Conservation (phyloP, 2,113 vertebrate species). For the Cyphomyrus plagiostoma region DNA sequence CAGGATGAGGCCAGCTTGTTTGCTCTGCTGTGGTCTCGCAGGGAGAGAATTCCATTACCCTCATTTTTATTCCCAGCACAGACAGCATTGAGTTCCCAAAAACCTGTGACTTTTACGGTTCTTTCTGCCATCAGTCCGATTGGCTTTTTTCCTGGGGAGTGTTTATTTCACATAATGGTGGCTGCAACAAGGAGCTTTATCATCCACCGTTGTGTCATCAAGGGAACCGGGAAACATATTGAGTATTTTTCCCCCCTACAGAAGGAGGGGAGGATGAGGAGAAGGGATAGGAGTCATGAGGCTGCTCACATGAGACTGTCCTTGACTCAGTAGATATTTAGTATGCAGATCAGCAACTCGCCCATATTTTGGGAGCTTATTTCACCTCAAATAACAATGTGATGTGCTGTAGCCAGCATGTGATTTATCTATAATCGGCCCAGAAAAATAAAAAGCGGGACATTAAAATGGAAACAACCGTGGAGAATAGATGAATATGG, state of each 20-base stretch:
- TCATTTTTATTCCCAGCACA: slow-evolving; percentile 34
- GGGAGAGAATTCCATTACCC: slow-evolving; percentile 37
- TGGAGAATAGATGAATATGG: background rate
- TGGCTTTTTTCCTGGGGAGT: slow-evolving; percentile 33
- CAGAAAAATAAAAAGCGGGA: background rate
- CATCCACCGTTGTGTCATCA: slow-evolving; percentile 33
- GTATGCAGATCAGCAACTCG: background rate
- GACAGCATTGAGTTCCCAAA: slow-evolving; percentile 32
- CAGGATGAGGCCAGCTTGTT: background rate
- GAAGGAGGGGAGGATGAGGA: background rate
- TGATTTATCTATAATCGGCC: background rate
- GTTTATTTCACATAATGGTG: slow-evolving; percentile 43
- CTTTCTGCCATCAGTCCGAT: slow-evolving; percentile 26
- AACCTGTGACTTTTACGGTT: slow-evolving; percentile 35
- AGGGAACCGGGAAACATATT: slow-evolving; percentile 7
- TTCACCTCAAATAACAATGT: background rate
- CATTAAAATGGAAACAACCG: slow-evolving; percentile 5
- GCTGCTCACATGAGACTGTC: slow-evolving; percentile 9
- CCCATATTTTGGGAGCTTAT: background rate
- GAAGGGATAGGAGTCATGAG: background rate
- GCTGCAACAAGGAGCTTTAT: slow-evolving; percentile 21
- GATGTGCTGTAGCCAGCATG: background rate
- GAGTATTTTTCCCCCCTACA: background rate
- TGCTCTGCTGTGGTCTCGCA: background rate
- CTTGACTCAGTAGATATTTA: slow-evolving; percentile 5